phyloP scores from a whole-genome alignment of 2,113 vertebrate species.

The Irena cyanogastra region DNA sequence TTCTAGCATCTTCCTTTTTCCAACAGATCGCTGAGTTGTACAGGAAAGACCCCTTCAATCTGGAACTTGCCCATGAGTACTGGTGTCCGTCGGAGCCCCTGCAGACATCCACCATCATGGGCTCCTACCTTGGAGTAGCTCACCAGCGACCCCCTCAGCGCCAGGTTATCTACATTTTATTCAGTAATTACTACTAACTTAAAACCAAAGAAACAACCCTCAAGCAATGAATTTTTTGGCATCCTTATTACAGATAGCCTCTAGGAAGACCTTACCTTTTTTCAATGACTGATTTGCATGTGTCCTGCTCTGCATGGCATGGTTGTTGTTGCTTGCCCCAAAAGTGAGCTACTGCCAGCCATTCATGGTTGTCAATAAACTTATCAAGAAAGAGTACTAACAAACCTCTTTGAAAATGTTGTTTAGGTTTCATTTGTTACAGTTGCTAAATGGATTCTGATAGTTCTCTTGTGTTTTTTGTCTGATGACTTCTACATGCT shows the following conservation, averaged over 20 bases:
- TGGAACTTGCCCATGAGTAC: constrained; percentile 91
- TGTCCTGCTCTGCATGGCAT: background rate
- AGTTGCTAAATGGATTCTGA: background rate
- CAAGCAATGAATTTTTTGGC: background rate
- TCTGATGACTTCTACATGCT: background rate
- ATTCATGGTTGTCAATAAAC: background rate
- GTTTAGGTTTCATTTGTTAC: background rate
- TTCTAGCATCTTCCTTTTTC: background rate
- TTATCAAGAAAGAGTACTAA: background rate
- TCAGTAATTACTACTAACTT: background rate
- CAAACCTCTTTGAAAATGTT: background rate
- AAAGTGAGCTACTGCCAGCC: background rate
- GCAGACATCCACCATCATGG: constrained; percentile 85
- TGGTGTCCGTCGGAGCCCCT: constrained; percentile 94
- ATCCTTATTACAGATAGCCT: background rate
- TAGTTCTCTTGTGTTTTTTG: background rate
- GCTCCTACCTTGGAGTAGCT: constrained; percentile 89
- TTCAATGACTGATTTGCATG: background rate
- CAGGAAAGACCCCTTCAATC: constrained; percentile 83
- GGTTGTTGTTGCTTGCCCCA: background rate
- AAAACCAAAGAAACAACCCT: background rate
- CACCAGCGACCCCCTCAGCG: constrained; percentile 94
- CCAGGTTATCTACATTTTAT: constrained; percentile 74
- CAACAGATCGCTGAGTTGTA: constrained; percentile 90
- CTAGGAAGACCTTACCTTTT: background rate